These are phyloP conservation scores for Oasisia sp. DNA, from an alignment of 2,888 invertebrate species.

Conservation along the genomic window DNA sequence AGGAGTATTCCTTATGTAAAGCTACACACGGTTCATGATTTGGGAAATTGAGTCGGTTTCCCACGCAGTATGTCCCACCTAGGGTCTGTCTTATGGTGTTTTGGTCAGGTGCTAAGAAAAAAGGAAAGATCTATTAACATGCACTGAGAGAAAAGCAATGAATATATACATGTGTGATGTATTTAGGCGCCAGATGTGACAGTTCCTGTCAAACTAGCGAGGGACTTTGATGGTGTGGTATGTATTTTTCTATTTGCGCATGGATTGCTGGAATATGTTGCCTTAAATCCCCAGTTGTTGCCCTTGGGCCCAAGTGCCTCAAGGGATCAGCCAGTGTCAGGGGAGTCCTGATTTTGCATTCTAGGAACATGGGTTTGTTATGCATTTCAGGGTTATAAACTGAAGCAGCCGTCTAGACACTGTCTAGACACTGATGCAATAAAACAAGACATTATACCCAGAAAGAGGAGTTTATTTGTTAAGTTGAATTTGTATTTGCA, in stretches of 20 bases:
- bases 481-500: no score
- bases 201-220: not conserved
- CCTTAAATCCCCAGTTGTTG: not conserved
- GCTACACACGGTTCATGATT: not conserved
- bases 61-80: not conserved
- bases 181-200: not conserved
- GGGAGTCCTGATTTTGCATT: not conserved
- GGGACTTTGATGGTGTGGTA: not conserved
- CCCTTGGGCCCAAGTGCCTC: not conserved
- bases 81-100: not conserved
- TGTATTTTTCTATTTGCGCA: not conserved
- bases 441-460: not conserved
- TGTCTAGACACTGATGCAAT: not conserved
- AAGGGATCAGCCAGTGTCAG: not conserved
- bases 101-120: not conserved
- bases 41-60: not conserved
- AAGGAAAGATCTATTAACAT: not conserved
- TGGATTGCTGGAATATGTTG: not conserved
- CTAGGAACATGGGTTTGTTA: not conserved
- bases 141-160: not conserved
- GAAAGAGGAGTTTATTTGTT: no score
- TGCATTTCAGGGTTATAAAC: slow-evolving; percentile 12
- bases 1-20: not conserved
- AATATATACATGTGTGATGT: not conserved
- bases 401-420: not conserved